Evolutionary conservation across 2,113 vertebrate genomes (phyloP).

Genomic region (Amazona guildingii): DNA sequence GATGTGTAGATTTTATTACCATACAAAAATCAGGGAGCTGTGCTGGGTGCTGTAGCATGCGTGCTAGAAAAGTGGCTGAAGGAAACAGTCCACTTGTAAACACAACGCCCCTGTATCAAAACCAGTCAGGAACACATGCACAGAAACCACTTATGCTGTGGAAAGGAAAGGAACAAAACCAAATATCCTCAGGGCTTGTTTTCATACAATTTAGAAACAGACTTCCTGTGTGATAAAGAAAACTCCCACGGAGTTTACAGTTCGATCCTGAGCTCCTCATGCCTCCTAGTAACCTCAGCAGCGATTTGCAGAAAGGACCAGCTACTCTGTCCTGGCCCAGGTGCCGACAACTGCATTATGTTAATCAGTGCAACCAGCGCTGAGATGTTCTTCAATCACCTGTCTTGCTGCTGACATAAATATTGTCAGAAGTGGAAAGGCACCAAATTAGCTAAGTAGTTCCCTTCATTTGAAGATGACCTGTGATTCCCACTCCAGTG

Average conservation of each 20-base stretch:
- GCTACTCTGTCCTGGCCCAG: background rate
- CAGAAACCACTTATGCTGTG: background rate
- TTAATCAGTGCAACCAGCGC: background rate
- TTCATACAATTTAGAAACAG: background rate
- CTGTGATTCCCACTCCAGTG: background rate
- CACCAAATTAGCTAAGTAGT: background rate
- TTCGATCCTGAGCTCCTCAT: background rate
- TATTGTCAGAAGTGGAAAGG: background rate
- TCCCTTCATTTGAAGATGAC: background rate
- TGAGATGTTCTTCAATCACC: background rate
- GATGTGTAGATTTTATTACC: background rate
- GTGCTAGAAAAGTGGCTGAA: background rate
- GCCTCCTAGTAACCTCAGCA: background rate
- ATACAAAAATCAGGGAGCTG: background rate
- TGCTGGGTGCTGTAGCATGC: background rate
- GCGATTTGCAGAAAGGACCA: background rate
- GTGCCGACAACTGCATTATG: accelerated
- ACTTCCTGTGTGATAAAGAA: conserved; percentile 2
- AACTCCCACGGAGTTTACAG: background rate
- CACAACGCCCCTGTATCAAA: accelerated
- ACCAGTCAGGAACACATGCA: background rate
- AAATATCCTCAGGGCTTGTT: background rate
- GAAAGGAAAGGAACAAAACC: background rate
- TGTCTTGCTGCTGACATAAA: background rate
- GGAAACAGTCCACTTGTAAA: background rate